Base-by-base conservation (phyloP, 1,140 invertebrate species). In the Macrobrachium nipponense region DNA sequence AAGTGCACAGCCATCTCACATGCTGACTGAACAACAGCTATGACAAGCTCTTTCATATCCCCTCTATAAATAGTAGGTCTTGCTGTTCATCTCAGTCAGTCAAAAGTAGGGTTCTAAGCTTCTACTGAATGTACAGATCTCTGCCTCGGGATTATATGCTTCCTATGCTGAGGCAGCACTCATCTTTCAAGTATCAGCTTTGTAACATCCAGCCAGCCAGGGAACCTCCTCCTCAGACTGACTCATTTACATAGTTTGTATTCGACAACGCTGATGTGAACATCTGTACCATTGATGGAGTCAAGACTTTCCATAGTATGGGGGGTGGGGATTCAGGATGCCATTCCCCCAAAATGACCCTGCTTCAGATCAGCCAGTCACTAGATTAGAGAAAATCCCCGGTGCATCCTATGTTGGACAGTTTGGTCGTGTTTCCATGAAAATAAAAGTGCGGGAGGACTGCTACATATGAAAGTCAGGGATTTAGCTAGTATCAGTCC, bases 231-330 rank as follows among this genome's bases (percentile, higher is more conserved):
- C n/a, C n/a, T n/a, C n/a, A 51, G 44, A 51, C 5, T 51, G 62
- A 23, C 62, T 66, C 62, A 66, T 66, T 66, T 23, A 66, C 62
- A 66, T 14, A 66, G 20, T 66, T 66, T 66, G 62, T 66, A 66
- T 66, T 66, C 5, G 14, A 66, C 62, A 66, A 66, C 20, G n/a
- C n/a, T n/a, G n/a, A n/a, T n/a, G n/a, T n/a, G n/a, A n/a, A n/a
- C n/a, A n/a, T n/a, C n/a, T n/a, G n/a, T n/a, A n/a, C n/a, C n/a
- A n/a, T n/a, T n/a, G n/a, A n/a, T n/a, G n/a, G n/a, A n/a, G n/a
- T n/a, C n/a, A n/a, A n/a, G n/a, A n/a, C 62, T 66, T 66, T 66
- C 62, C 62, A 66, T 5, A 66, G 62, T 66, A 66, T 14, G 62
- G 14, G 62, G 14, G n/a, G n/a, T n/a, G n/a, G n/a, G 62, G 20